Percentiles rank a stretch among this genome's conserved stretches.
Conservation (phyloP, 2,113 vertebrate genomes). For the Scortum barcoo region DNA sequence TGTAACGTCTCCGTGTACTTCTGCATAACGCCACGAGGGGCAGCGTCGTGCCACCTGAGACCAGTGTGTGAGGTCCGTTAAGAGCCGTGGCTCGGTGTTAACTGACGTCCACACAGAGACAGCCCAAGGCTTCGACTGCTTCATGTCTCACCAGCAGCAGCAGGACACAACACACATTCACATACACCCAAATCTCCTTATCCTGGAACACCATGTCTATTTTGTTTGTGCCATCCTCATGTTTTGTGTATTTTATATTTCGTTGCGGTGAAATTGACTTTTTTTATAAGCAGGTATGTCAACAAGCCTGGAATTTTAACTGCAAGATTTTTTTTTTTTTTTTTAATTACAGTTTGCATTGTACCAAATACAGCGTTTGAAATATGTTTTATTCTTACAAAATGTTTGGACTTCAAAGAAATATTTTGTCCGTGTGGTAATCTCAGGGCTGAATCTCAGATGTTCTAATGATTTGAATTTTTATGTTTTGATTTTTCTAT, state of each 20-base stretch:
- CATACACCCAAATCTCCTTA: not conserved
- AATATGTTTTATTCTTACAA: constrained; percentile 46
- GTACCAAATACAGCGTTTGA: constrained; percentile 65
- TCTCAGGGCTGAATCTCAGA: constrained; percentile 84
- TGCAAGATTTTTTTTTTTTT: not conserved
- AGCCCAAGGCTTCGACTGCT: constrained; percentile 19
- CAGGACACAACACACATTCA: not conserved
- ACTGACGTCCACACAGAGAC: constrained; percentile 17
- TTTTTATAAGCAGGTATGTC: constrained; percentile 1
- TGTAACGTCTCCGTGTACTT: constrained; percentile 30
- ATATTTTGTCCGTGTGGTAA: constrained; percentile 63
- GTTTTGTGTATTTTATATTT: constrained; percentile 24
- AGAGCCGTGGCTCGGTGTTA: not conserved
- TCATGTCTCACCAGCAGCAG: constrained; percentile 22
- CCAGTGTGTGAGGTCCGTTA: not conserved
- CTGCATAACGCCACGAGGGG: constrained; percentile 40
- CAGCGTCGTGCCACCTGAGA: constrained; percentile 38
- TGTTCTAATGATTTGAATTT: constrained; percentile 49
- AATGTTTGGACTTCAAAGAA: constrained; percentile 40
- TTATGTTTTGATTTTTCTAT: too few species aligned
- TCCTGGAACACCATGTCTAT: not conserved
- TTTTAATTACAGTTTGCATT: constrained; percentile 27
- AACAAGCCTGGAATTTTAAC: constrained; percentile 5
- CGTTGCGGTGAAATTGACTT: constrained; percentile 11
- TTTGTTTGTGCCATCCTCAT: constrained; percentile 68